A percentile compares a stretch with the other conserved stretches of the same genome.
Conservation (phyloP, 1,140 invertebrate genomes). For the Sinella curviseta region DNA sequence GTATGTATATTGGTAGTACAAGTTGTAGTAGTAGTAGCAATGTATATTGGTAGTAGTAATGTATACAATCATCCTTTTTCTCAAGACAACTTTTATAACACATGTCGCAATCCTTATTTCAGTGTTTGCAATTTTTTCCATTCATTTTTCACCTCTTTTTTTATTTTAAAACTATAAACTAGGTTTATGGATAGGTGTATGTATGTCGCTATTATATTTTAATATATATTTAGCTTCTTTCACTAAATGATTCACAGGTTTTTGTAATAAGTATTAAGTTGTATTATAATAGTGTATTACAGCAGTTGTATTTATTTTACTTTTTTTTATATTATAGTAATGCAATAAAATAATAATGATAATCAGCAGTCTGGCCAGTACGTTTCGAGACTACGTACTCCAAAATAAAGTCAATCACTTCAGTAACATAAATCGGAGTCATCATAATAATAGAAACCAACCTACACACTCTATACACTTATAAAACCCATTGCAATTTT, state of each 20-base stretch:
- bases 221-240: background rate
- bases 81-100: no score
- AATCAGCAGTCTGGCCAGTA: constrained; percentile 26
- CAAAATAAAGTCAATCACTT: constrained; percentile 8
- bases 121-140: constrained; percentile 13
- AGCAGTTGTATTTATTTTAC: background rate
- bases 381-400: constrained; percentile 14
- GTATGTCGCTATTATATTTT: no score
- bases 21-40: constrained; percentile 5
- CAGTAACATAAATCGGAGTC: background rate
- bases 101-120: background rate
- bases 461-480: background rate
- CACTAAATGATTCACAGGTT: constrained; percentile 14
- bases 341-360: constrained; percentile 18
- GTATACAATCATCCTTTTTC: constrained; percentile 8
- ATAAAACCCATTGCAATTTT: background rate
- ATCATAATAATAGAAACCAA: background rate
- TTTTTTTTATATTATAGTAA: constrained; percentile 5
- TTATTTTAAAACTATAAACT: no score
- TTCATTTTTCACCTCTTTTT: background rate
- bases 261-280: constrained; percentile 21
- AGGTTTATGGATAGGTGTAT: background rate
- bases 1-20: constrained; percentile 18
- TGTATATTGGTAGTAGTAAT: constrained; percentile 8
- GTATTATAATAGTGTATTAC: background rate